Evolutionary conservation across 2,888 invertebrate genomes (phyloP).

Genomic region (Sesamia inferens): DNA sequence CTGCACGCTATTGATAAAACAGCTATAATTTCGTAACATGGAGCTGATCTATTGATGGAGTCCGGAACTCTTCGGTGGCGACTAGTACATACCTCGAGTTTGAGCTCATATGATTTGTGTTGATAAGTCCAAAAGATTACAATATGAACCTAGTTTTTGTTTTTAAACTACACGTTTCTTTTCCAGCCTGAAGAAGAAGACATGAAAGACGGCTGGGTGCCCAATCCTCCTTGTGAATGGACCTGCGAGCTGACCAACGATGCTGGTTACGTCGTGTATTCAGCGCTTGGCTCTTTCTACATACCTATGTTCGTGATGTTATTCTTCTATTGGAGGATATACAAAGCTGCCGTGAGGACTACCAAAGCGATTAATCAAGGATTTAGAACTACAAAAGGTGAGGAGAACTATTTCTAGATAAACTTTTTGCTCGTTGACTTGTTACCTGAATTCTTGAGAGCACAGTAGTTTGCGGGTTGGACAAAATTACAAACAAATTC

Average conservation of each 20-base stretch:
- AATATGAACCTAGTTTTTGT: too few species aligned
- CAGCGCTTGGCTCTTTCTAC: conserved; percentile 99
- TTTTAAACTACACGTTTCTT: neutral
- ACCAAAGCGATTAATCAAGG: conserved; percentile 98
- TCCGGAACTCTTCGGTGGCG: too few species aligned
- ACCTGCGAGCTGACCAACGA: conserved; percentile 98
- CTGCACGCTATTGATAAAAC: too few species aligned
- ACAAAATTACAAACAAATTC: neutral
- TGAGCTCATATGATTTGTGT: too few species aligned
- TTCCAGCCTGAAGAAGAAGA: conserved; percentile 79
- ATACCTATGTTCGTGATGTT: conserved; percentile 99
- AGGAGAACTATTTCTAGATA: conserved; percentile 43
- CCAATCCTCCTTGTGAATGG: conserved; percentile 93
- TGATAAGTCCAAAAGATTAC: too few species aligned
- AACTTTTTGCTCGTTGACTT: neutral
- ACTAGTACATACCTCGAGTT: neutral
- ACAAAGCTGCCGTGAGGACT: conserved; percentile 97
- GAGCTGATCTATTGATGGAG: too few species aligned
- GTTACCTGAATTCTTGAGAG: neutral
- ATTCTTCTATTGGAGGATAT: conserved; percentile 99
- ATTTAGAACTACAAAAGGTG: conserved; percentile 96
- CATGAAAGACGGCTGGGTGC: conserved; percentile 75
- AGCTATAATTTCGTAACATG: too few species aligned
- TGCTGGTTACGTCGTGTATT: conserved; percentile 98
- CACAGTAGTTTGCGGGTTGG: neutral